Evolutionary conservation across 2,113 vertebrate species (phyloP).

Genomic region (Eptesicus fuscus): DNA sequence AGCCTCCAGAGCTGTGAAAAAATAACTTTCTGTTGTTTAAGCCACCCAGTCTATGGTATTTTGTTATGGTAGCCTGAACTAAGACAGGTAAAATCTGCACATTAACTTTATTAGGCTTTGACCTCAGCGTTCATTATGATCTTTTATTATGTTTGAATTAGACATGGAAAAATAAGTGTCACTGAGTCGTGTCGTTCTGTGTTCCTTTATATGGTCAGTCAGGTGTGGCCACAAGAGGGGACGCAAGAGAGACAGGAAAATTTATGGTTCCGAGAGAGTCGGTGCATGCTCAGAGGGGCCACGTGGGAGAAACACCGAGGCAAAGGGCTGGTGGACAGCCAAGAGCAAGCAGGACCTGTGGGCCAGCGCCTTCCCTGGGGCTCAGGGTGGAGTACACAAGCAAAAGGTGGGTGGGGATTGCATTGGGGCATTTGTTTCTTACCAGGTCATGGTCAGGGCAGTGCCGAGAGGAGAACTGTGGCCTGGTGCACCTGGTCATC

Average conservation of each 20-base stretch:
- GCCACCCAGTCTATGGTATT: too few species aligned
- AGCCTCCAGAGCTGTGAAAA: too few species aligned
- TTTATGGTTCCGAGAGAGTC: not conserved
- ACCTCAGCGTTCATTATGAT: not conserved
- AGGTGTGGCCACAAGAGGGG: not conserved
- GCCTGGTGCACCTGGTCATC: not conserved
- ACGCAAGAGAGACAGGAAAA: not conserved
- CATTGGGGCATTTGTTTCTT: not conserved
- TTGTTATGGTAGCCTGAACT: too few species aligned
- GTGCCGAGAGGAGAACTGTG: too few species aligned
- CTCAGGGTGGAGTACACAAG: not conserved
- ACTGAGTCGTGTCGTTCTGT: not conserved
- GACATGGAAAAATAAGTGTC: not conserved
- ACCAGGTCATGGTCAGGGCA: too few species aligned
- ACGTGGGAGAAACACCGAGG: fast-evolving
- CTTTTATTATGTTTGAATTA: not conserved
- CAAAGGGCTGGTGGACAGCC: not conserved
- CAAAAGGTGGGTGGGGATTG: not conserved
- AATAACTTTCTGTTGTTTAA: too few species aligned
- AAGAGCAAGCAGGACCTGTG: not conserved
- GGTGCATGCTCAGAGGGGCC: fast-evolving
- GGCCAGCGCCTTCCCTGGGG: not conserved
- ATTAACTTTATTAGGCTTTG: not conserved
- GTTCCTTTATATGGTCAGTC: not conserved
- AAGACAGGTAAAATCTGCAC: not conserved